phyloP scores from a whole-genome alignment of 2,113 vertebrate species.

The Atractosteus spatula region DNA sequence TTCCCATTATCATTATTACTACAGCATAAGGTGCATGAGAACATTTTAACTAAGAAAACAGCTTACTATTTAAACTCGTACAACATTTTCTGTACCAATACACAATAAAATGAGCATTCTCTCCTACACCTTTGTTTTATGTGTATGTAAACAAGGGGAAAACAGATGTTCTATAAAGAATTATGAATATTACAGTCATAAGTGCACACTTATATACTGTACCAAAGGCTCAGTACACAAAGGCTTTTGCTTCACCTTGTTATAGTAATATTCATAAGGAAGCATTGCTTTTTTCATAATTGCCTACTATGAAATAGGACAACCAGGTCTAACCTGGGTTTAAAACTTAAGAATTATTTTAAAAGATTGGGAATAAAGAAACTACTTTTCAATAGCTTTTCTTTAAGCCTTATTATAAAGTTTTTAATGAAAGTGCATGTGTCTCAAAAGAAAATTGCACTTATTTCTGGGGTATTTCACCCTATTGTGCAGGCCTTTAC shows the following conservation, averaged over 20 bases:
- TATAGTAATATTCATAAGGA: too few species aligned
- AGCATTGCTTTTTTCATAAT: neutral
- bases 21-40: slow-evolving; percentile 23
- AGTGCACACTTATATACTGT: neutral
- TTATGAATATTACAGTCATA: neutral
- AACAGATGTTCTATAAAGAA: neutral
- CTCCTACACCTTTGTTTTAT: neutral
- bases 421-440: slow-evolving; percentile 14
- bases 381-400: neutral
- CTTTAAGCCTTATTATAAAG: slow-evolving; percentile 10
- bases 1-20: slow-evolving; percentile 19
- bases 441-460: slow-evolving; percentile 15
- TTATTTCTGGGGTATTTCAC: slow-evolving; percentile 7
- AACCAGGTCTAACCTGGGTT: neutral
- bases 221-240: neutral
- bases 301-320: neutral
- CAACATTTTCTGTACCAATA: slow-evolving; percentile 13
- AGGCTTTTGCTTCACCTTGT: neutral
- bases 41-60: slow-evolving; percentile 15
- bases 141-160: slow-evolving; percentile 5
- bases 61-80: slow-evolving; percentile 15
- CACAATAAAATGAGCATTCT: slow-evolving; percentile 6
- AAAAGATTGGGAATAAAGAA: neutral
- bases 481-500: slow-evolving; percentile 1
- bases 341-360: neutral